Conservation (phyloP, 2,888 invertebrate genomes). For the Phortica magna region DNA sequence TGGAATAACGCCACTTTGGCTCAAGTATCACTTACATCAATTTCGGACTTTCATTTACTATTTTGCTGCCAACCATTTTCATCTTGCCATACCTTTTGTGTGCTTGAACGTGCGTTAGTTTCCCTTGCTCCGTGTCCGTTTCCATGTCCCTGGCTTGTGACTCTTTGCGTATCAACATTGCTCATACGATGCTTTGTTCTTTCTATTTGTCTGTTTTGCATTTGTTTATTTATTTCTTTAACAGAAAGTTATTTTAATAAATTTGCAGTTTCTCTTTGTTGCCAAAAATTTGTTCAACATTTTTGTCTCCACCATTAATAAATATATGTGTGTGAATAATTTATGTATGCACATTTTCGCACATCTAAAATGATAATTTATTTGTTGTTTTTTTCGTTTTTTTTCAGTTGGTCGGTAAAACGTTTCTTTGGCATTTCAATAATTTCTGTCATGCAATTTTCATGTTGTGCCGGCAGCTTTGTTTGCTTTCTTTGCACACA, state of each 20-base stretch:
- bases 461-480: neutral
- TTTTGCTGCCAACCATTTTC: too few species aligned
- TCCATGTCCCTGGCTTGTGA: too few species aligned
- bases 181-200: neutral
- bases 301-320: neutral
- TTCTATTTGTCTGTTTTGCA: neutral
- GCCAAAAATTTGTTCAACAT: neutral
- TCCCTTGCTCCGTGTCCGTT: too few species aligned
- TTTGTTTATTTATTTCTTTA: neutral
- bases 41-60: neutral
- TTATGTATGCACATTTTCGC: neutral
- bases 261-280: neutral
- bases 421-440: conserved; percentile 12
- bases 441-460: conserved; percentile 2
- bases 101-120: too few species aligned
- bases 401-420: neutral
- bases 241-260: neutral
- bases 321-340: neutral
- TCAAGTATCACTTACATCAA: neutral
- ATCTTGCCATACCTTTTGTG: too few species aligned
- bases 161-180: neutral
- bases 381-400: conserved; percentile 1
- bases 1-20: neutral
- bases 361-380: neutral
- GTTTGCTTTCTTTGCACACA: neutral